Conservation (phyloP, 2,113 vertebrate genomes). For the Cebus imitator region DNA sequence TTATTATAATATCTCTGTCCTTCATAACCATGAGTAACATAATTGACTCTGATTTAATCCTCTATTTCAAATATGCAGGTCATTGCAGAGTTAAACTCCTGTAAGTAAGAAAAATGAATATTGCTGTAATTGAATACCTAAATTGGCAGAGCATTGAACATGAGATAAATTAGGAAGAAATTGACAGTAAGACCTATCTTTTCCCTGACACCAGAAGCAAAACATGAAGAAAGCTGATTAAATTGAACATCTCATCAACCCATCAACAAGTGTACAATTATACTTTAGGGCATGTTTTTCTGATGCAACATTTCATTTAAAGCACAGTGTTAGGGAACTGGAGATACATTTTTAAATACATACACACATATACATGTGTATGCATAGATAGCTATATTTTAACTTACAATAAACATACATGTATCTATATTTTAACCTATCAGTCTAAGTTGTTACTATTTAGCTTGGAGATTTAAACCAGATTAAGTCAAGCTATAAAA, state of each 20-base stretch:
- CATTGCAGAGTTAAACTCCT: slow-evolving; percentile 32
- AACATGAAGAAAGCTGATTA: slow-evolving; percentile 18
- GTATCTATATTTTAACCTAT: neutral
- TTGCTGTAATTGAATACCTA: slow-evolving; percentile 26
- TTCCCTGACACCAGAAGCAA: neutral
- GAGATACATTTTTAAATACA: too few species aligned
- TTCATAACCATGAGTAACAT: neutral
- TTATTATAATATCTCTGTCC: neutral
- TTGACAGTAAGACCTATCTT: slow-evolving; percentile 25
- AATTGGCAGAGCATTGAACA: slow-evolving; percentile 24
- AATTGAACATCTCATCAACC: neutral
- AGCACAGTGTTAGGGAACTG: neutral
- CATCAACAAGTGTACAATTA: slow-evolving; percentile 21
- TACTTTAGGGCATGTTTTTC: neutral
- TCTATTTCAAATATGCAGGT: slow-evolving; percentile 14
- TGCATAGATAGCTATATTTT: neutral
- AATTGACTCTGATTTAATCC: slow-evolving; percentile 36
- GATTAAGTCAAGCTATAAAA: neutral
- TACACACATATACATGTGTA: neutral
- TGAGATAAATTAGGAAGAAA: slow-evolving; percentile 40
- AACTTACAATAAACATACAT: neutral
- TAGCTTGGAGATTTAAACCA: neutral
- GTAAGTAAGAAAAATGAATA: slow-evolving; percentile 40
- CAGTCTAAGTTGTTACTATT: neutral
- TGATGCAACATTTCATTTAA: neutral